phyloP scores from a whole-genome alignment of 2,888 invertebrate genomes.

The Pristionchus arcanus region DNA sequence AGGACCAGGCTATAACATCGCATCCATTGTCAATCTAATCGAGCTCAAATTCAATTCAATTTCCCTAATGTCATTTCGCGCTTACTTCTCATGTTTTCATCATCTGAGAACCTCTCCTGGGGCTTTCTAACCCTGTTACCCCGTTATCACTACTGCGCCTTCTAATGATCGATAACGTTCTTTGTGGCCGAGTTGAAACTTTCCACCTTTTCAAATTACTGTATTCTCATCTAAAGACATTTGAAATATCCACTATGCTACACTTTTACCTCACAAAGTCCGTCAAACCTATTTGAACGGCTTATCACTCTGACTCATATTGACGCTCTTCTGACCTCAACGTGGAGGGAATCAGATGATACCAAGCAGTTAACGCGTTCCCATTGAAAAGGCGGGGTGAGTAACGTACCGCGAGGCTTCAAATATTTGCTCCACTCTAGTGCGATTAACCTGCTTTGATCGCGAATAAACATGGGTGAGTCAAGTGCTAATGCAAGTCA shows the following conservation, averaged over 20 bases:
- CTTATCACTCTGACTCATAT: background rate
- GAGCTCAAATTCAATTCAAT: background rate
- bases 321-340: background rate
- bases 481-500: background rate
- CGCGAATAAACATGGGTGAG: background rate
- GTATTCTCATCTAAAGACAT: background rate
- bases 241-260: background rate
- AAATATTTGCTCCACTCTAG: constrained; percentile 45
- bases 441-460: background rate
- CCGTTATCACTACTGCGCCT: background rate
- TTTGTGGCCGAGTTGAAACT: background rate
- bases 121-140: background rate
- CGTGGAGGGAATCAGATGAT: constrained; percentile 37
- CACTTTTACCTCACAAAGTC: background rate
- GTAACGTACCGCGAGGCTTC: constrained; percentile 18
- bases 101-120: background rate
- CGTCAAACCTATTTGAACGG: background rate
- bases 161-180: background rate
- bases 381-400: background rate
- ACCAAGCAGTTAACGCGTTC: background rate
- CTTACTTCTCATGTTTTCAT: background rate
- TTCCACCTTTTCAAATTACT: background rate
- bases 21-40: background rate
- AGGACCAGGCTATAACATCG: background rate
- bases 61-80: background rate